A percentile compares a stretch with the other conserved stretches of the same genome.
phyloP scores from a whole-genome alignment of 2,113 vertebrate genomes.

The Turdus rufiventris region DNA sequence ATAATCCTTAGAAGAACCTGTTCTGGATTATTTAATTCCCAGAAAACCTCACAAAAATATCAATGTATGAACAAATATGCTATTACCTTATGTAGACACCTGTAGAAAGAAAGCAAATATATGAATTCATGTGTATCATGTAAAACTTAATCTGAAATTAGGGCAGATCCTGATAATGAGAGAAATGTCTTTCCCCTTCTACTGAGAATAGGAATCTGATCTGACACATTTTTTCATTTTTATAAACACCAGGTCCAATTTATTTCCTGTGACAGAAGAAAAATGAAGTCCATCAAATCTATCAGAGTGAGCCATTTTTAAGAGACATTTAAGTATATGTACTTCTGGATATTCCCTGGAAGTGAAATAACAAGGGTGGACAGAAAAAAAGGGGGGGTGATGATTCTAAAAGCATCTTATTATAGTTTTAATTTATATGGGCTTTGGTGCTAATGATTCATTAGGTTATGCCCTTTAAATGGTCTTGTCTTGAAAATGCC shows the following conservation, averaged over 20 bases:
- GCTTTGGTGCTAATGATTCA: conserved; percentile 67
- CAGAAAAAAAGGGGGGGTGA: not conserved
- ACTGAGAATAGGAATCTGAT: not conserved
- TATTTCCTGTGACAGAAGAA: conserved; percentile 9
- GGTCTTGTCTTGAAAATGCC: conserved; percentile 63
- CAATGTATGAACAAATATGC: not conserved
- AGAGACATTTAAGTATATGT: conserved; percentile 19
- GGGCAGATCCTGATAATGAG: not conserved
- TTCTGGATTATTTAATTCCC: not conserved
- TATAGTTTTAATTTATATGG: conserved; percentile 65
- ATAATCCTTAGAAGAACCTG: not conserved
- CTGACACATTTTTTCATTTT: not conserved
- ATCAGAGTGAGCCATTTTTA: not conserved
- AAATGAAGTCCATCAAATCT: conserved; percentile 11
- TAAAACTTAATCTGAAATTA: conserved; percentile 10
- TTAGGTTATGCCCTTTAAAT: conserved; percentile 68
- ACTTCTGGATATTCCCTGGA: not conserved
- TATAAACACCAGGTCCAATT: not conserved
- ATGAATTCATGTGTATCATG: not conserved
- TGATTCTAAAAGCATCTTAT: conserved; percentile 51
- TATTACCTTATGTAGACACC: not conserved
- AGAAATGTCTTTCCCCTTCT: not conserved
- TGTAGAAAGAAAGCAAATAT: not conserved
- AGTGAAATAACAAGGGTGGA: conserved; percentile 7
- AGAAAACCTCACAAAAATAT: not conserved